Conservation (phyloP, 2,113 vertebrate species). For the Peromyscus polionotus region DNA sequence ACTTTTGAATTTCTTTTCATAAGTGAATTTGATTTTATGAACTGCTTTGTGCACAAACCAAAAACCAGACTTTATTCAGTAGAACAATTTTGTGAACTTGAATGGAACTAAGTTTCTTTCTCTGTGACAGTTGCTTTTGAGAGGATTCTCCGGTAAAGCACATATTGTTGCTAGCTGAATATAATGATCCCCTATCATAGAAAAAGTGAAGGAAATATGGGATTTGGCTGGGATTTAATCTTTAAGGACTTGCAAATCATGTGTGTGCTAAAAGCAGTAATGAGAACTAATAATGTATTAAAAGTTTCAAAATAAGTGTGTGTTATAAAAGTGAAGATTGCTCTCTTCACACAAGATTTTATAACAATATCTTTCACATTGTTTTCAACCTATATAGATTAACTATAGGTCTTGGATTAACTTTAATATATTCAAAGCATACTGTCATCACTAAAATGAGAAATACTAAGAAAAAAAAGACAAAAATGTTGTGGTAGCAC, state of each 20-base stretch:
- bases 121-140: slow-evolving; percentile 63
- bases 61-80: slow-evolving; percentile 60
- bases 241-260: not conserved
- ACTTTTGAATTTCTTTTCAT: slow-evolving; percentile 41
- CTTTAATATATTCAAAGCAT: not conserved
- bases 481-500: not conserved
- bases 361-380: not conserved
- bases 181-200: slow-evolving; percentile 44
- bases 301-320: slow-evolving; percentile 24
- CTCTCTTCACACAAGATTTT: not conserved
- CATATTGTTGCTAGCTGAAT: not conserved
- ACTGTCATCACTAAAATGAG: not conserved
- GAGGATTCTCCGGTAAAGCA: slow-evolving; percentile 55
- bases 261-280: slow-evolving; percentile 16
- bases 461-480: not conserved
- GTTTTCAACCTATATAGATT: not conserved
- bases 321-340: not conserved
- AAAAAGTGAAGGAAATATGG: slow-evolving; percentile 15
- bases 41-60: slow-evolving; percentile 6
- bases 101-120: slow-evolving; percentile 52
- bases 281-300: not conserved
- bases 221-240: slow-evolving; percentile 40
- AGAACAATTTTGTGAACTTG: slow-evolving; percentile 61
- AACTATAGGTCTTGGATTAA: slow-evolving; percentile 4
- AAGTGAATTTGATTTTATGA: slow-evolving; percentile 69